Conservation (phyloP, 1,140 invertebrate genomes). For the Drosophila serrata region DNA sequence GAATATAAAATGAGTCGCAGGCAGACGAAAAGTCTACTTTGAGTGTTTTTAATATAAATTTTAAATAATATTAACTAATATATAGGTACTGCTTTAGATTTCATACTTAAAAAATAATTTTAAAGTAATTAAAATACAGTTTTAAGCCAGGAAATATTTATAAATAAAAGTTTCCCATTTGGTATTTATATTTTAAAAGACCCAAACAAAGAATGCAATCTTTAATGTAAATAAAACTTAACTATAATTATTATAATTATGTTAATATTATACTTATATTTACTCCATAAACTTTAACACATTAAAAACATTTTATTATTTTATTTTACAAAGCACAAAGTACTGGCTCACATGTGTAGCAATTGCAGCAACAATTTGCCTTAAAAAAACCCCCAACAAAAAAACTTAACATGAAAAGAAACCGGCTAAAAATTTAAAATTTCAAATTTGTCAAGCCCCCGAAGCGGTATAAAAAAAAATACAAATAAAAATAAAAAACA, state of each 20-base stretch:
- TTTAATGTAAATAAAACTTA: neutral
- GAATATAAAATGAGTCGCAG: neutral
- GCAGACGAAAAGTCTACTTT: slow-evolving; percentile 1
- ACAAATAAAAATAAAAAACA: neutral
- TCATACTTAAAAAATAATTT: neutral
- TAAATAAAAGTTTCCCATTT: neutral
- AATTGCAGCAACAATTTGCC: slow-evolving; percentile 29
- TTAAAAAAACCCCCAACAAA: slow-evolving; percentile 1
- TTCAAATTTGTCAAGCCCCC: slow-evolving; percentile 51
- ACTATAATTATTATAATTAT: neutral
- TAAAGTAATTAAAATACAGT: no score
- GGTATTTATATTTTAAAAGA: neutral
- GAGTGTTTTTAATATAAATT: neutral
- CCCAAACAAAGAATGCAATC: neutral
- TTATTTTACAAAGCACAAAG: neutral
- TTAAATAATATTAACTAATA: neutral
- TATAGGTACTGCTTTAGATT: neutral
- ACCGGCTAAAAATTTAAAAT: slow-evolving; percentile 40
- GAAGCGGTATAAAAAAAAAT: slow-evolving; percentile 28
- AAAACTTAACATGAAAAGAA: slow-evolving; percentile 19
- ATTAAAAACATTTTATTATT: neutral
- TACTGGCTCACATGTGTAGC: slow-evolving; percentile 23
- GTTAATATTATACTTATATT: neutral
- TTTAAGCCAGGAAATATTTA: neutral
- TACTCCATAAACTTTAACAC: neutral